These are phyloP conservation scores for Lepidurus couesii DNA, from an alignment of 1,140 invertebrate species.

Conservation along the genomic window DNA sequence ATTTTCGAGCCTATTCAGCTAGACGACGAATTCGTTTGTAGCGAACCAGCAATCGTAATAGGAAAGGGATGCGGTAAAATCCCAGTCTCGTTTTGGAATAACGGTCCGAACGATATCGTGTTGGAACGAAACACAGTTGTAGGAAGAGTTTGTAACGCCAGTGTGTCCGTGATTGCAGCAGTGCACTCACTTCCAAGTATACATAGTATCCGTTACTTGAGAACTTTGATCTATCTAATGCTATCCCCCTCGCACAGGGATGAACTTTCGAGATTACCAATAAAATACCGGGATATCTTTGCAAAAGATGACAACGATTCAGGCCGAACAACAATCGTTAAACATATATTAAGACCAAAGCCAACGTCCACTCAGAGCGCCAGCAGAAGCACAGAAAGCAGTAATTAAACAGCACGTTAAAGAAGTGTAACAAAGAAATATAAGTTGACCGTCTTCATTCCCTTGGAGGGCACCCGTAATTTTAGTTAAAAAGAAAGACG, in stretches of 20 bases:
- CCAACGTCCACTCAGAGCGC: neutral
- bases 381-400: neutral
- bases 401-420: neutral
- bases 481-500: no score
- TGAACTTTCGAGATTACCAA: neutral
- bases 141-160: neutral
- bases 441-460: no score
- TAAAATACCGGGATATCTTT: neutral
- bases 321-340: neutral
- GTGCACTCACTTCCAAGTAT: neutral
- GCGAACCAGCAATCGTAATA: neutral
- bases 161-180: neutral
- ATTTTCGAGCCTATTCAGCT: neutral
- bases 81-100: no score
- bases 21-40: neutral
- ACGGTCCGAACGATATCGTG: no score
- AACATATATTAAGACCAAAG: constrained; percentile 1
- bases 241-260: neutral
- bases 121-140: neutral
- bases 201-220: neutral
- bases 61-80: neutral
- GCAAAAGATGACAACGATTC: neutral
- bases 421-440: no score
- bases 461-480: no score
- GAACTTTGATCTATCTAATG: neutral